These are phyloP conservation scores for Trypoxylus dichotomus DNA, from an alignment of 1,140 invertebrate species.

Conservation along the genomic window DNA sequence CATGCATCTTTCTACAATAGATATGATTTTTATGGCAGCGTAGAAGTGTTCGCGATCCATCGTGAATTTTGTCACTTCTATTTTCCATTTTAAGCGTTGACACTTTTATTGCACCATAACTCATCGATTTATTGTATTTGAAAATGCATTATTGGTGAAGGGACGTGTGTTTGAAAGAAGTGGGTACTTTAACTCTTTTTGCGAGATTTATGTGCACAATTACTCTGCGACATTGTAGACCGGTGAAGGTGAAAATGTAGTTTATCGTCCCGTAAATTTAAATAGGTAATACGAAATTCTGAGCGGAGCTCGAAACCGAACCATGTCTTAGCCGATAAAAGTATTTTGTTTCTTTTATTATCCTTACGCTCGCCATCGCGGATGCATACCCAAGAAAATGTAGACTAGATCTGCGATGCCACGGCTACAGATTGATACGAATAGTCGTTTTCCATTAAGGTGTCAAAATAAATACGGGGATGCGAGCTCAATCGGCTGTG, in stretches of 20 bases:
- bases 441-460: background rate
- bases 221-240: background rate
- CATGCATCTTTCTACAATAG: background rate
- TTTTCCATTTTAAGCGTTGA: background rate
- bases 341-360: background rate
- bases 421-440: background rate
- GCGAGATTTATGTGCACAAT: slow-evolving; percentile 5
- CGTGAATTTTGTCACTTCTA: slow-evolving; percentile 19
- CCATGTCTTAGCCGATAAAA: background rate
- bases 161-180: background rate
- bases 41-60: background rate
- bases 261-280: background rate
- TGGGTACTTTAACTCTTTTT: background rate
- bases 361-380: too few relatives aligned
- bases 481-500: background rate
- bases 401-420: background rate
- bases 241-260: background rate
- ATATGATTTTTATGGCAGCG: background rate
- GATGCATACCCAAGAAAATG: background rate
- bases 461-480: slow-evolving; percentile 11
- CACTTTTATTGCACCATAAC: slow-evolving; percentile 10
- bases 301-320: too few relatives aligned
- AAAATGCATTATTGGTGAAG: background rate
- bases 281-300: background rate
- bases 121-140: slow-evolving; percentile 8